Base-by-base conservation (phyloP, 2,797 vertebrate species). In the Spinus pinus region DNA sequence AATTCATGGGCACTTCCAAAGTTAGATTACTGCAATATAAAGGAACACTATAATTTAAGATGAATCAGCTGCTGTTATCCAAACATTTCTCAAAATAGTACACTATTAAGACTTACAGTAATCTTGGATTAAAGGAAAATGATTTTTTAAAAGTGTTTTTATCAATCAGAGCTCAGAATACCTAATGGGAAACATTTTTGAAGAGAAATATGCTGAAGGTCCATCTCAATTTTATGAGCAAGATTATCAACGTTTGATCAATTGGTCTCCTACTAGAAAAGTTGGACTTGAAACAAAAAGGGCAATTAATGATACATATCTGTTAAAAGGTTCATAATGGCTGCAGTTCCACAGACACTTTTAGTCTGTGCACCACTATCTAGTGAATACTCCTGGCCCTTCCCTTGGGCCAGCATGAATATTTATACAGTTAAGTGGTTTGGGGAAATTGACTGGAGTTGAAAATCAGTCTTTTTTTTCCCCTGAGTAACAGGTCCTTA, bases 241-340 rank as follows among this genome's bases (percentile, higher is more conserved):
- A 42, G 20, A 85, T 30, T 30, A 77, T 54, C 27, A 12, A 72
- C 42, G 41, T 65, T 46, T 72, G 58, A 94, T 66, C 44, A 70
- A 66, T 7, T 19, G 44, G 33, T 47, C 64, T 66, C 51, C 33
- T 49, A 49, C 6, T 12, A 53, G 80, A 73, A 85, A 91, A 87
- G 49, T 0, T 87, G 64, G 31, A 51, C 51, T 91, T 88, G 86
- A 91, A 77, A 70, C 6, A 60, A 56, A 81, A 66, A 23, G 10
- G 47, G 50, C 39, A 86, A 49, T 60, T 85, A 82, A 39, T 3
- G 7, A 70, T 15, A 51, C 0, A 10, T 4, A 44, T 49, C 41
- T 82, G 61, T 67, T 95, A 80, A 80, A 85, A 89, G 72, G 53
- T 67, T 91, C 57, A 28, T 73, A 92, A 80, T n/a, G n/a, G 33